phyloP scores from a whole-genome alignment of 92 coral and sea anemone genomes.

The Porites lobata region DNA sequence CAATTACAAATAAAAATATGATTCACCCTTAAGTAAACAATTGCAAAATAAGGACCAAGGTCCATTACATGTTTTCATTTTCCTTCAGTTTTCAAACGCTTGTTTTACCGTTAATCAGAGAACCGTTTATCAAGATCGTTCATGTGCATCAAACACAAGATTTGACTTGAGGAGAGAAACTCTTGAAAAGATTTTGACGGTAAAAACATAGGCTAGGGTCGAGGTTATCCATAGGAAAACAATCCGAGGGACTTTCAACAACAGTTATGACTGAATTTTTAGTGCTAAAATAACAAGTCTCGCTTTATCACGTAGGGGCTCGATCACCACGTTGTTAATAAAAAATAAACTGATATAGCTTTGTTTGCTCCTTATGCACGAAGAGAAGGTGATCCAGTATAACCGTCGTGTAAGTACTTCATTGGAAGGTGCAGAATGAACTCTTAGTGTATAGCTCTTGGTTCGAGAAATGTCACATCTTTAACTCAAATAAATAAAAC shows the following conservation, averaged over 20 bases:
- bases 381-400: not conserved
- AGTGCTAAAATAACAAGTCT: conserved; percentile 10
- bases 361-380: not conserved
- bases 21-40: conserved; percentile 4
- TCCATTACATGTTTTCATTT: too few species aligned
- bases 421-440: too few species aligned
- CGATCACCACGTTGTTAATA: not conserved
- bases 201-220: not conserved
- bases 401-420: not conserved
- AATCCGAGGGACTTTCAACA: conserved; percentile 29
- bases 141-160: not conserved
- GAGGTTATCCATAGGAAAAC: conserved; percentile 36
- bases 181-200: not conserved
- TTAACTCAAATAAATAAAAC: not conserved
- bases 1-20: not conserved
- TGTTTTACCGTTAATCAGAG: not conserved
- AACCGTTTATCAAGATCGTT: not conserved
- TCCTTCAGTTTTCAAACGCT: too few species aligned
- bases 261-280: conserved; percentile 5
- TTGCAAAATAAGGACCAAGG: not conserved
- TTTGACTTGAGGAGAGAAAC: not conserved
- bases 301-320: not conserved
- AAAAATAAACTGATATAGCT: not conserved
- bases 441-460: too few species aligned
- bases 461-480: not conserved